phyloP scores from a whole-genome alignment of 2,797 vertebrate species.

The Champsocephalus gunnari region DNA sequence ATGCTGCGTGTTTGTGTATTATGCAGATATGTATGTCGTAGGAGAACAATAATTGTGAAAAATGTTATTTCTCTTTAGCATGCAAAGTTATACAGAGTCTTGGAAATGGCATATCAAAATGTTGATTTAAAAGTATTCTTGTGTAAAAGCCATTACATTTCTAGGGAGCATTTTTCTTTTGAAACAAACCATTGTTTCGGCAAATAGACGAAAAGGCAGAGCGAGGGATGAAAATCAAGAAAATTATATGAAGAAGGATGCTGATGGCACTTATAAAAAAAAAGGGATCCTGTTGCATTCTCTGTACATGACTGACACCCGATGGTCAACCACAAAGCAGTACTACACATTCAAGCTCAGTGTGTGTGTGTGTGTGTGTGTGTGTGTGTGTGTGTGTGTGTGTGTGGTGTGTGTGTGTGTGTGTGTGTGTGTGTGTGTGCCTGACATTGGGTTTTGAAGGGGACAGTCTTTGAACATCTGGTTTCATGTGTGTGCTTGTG shows the following conservation, averaged over 20 bases:
- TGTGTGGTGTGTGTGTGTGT: not conserved
- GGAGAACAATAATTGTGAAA: not conserved
- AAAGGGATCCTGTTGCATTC: conserved; percentile 24
- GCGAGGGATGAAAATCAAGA: not conserved
- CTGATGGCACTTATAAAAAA: not conserved
- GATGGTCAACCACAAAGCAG: conserved; percentile 69
- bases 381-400: conserved; percentile 3
- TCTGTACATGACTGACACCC: conserved; percentile 81
- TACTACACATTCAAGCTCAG: conserved; percentile 36
- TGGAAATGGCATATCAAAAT: not conserved
- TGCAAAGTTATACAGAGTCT: conserved; percentile 10
- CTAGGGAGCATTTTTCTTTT: not conserved
- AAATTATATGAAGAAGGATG: too few relatives aligned
- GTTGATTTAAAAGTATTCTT: conserved; percentile 3
- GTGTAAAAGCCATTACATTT: conserved; percentile 1
- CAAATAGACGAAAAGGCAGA: not conserved
- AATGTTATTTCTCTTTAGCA: conserved; percentile 9
- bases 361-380: conserved; percentile 7
- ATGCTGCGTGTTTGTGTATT: conserved; percentile 7
- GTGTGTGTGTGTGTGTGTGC: not conserved
- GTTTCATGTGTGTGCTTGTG: conserved; percentile 5
- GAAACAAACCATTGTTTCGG: not conserved
- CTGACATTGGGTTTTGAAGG: not conserved
- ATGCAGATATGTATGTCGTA: conserved; percentile 7
- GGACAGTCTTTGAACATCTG: conserved; percentile 3